Base-by-base conservation (phyloP, 2,113 vertebrate genomes). In the Pelmatolapia mariae region DNA sequence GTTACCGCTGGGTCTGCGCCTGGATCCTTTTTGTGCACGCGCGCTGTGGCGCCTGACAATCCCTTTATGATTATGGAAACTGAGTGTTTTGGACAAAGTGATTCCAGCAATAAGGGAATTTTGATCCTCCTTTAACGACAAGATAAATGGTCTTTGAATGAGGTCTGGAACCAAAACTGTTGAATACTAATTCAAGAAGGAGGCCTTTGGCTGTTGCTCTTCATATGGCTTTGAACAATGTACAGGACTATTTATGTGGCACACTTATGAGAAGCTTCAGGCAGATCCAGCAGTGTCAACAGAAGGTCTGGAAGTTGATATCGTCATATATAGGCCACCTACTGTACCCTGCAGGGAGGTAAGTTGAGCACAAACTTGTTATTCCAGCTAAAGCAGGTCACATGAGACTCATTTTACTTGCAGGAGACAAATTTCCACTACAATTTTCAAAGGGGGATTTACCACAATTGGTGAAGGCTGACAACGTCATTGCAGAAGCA, bases 311-410 rank as follows among this genome's bases (percentile, higher is more conserved):
- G 71, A 83, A 84, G 63, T 53, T 81, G 57, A 84, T 84, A 87
- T 76, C 26, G 84, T 86, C 31, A 43, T 84, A 83, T 81, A 29
- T 80, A 85, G 73, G 83, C 52, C 78, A 85, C 61, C 31, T 85
- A 76, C 56, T 86, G 59, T 38, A 26, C 12, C 52, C 76, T 76
- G 66, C 66, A 79, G 90, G 78, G 47, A 84, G 76, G 7, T 16
- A 43, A 18, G 57, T 66, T 47, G 12, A 31, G 56, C 50, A 86
- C 50, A 80, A 66, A 84, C 7, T 19, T 87, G 83, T 83, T 89
- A 45, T 91, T 91, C 78, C 68, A 89, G 61, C 81, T 83, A 66
- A 88, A 89, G 22, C 11, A 19, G 86, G 47, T 40, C 82, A 76
- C 63, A 86, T 24, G 38, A 88, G 89, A 88, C 76, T 91, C 29